Percentiles rank a stretch among this genome's conserved stretches.
These are phyloP conservation scores for Adrianichthys oophorus DNA, from an alignment of 2,797 vertebrate genomes.

Conservation along the genomic window DNA sequence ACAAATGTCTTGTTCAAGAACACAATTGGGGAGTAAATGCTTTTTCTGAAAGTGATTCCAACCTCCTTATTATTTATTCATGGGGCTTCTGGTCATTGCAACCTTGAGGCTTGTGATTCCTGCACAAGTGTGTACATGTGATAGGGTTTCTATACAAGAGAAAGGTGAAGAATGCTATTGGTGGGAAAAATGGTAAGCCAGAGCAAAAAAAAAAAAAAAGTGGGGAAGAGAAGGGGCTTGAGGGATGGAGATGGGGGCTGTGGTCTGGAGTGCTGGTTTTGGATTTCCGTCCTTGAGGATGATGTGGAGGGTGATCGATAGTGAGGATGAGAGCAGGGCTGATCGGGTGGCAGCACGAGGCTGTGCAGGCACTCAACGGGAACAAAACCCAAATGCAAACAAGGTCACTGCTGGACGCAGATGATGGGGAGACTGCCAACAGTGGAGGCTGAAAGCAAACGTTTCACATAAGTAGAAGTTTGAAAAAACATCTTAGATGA, in stretches of 20 bases:
- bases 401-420: constrained; percentile 75
- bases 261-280: constrained; percentile 70
- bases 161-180: constrained; percentile 46
- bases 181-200: constrained; percentile 55
- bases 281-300: constrained; percentile 83
- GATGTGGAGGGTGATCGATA: constrained; percentile 76
- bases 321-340: constrained; percentile 71
- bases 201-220: constrained; percentile 35
- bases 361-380: constrained; percentile 58
- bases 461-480: constrained; percentile 10
- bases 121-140: constrained; percentile 18
- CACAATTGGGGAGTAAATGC: constrained; percentile 82
- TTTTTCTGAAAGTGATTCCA: constrained; percentile 83
- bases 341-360: constrained; percentile 76
- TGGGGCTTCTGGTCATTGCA: constrained; percentile 80
- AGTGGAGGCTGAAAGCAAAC: constrained; percentile 9
- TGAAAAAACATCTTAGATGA: not conserved
- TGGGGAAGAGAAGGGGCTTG: constrained; percentile 22
- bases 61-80: constrained; percentile 83
- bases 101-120: constrained; percentile 79
- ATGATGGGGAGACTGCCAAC: constrained; percentile 15
- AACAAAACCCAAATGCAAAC: constrained; percentile 70
- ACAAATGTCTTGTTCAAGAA: constrained; percentile 68
- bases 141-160: constrained; percentile 57
- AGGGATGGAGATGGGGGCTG: constrained; percentile 52